Conservation (phyloP, 2,797 vertebrate species). For the Choloepus didactylus region DNA sequence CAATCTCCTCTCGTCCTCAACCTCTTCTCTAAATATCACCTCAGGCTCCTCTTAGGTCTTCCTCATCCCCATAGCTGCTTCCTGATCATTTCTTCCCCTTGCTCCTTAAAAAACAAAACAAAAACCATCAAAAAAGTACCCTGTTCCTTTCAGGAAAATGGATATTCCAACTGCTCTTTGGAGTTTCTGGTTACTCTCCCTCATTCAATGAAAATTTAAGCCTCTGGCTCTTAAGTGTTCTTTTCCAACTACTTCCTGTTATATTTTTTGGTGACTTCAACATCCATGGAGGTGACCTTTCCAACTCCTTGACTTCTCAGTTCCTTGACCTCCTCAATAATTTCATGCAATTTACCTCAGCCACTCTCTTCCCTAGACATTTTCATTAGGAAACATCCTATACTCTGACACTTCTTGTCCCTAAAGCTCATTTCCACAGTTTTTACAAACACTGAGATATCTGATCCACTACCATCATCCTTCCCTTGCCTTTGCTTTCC, state of each 20-base stretch:
- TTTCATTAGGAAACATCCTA: background rate
- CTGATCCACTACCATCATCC: background rate
- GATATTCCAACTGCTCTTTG: background rate
- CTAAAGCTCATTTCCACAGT: background rate
- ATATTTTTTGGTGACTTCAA: background rate
- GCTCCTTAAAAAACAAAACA: background rate
- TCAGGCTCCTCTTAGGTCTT: background rate
- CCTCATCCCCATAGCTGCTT: background rate
- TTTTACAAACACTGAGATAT: background rate
- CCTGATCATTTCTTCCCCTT: background rate
- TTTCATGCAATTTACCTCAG: background rate
- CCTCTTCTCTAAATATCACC: background rate
- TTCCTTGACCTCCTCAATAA: background rate
- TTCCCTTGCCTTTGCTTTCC: background rate
- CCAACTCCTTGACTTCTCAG: background rate
- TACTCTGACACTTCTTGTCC: background rate
- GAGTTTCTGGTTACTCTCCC: background rate
- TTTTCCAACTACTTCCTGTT: background rate
- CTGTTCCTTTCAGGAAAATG: background rate
- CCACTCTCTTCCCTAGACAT: background rate
- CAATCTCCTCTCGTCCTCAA: conserved; percentile 5
- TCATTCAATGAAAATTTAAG: background rate
- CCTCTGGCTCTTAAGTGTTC: background rate
- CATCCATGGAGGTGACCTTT: background rate
- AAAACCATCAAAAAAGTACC: background rate